A percentile compares a stretch with the other conserved stretches of the same genome.
phyloP scores from a whole-genome alignment of 2,113 vertebrate species.

The Potamarius usumacintae region DNA sequence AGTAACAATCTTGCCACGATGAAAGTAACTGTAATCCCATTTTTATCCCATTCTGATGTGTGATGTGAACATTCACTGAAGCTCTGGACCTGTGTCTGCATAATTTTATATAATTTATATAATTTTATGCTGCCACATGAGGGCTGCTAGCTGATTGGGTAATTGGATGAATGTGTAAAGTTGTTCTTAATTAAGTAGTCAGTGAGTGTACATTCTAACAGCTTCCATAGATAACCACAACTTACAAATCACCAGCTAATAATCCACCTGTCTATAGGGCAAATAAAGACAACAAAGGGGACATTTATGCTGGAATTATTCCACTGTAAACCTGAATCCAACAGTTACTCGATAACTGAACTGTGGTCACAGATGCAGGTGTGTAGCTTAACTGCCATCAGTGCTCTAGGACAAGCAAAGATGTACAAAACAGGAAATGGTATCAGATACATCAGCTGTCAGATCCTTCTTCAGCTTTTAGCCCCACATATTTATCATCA shows the following conservation, averaged over 20 bases:
- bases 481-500: neutral
- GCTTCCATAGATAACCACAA: constrained; percentile 60
- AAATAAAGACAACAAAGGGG: constrained; percentile 59
- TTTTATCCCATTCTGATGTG: neutral
- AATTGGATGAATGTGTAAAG: neutral
- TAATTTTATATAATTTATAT: neutral
- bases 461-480: constrained; percentile 15
- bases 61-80: neutral
- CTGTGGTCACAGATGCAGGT: constrained; percentile 36
- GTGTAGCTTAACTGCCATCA: constrained; percentile 2
- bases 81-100: neutral
- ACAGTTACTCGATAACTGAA: constrained; percentile 16
- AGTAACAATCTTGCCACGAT: neutral
- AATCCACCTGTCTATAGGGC: constrained; percentile 62
- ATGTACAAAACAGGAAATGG: constrained; percentile 33
- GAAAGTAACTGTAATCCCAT: neutral
- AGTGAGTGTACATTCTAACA: constrained; percentile 37
- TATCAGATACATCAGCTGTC: constrained; percentile 18
- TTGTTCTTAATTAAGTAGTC: neutral
- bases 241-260: constrained; percentile 68
- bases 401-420: constrained; percentile 9
- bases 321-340: neutral
- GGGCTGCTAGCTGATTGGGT: neutral
- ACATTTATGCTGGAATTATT: constrained; percentile 11
- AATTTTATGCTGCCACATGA: neutral